These are phyloP conservation scores for Drosophila meridionalis DNA, from an alignment of 2,888 invertebrate species.

Conservation along the genomic window DNA sequence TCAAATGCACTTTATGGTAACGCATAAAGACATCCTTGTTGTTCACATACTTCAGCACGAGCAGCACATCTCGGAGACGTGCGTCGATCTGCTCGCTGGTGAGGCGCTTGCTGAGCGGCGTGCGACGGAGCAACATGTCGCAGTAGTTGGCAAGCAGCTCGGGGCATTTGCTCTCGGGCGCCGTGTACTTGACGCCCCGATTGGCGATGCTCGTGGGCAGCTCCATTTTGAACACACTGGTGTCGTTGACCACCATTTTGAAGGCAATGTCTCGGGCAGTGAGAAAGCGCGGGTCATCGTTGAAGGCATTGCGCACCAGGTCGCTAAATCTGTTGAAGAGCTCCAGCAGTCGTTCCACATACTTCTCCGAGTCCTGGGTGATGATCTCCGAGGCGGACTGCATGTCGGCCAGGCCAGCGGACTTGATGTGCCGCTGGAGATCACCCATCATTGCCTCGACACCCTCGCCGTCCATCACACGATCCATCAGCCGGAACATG, in stretches of 20 bases:
- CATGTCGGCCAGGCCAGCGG: slow-evolving; percentile 98
- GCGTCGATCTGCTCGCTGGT: slow-evolving; percentile 98
- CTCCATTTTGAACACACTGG: slow-evolving; percentile 93
- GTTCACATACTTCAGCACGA: slow-evolving; percentile 99
- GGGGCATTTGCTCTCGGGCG: slow-evolving; percentile 99
- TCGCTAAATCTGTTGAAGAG: slow-evolving; percentile 96
- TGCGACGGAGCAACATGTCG: slow-evolving; percentile 98
- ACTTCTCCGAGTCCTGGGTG: slow-evolving; percentile 98
- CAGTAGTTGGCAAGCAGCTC: slow-evolving; percentile 99
- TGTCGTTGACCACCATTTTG: slow-evolving; percentile 98
- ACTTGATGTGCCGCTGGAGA: slow-evolving; percentile 96
- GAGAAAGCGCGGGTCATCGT: slow-evolving; percentile 98
- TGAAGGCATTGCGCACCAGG: slow-evolving; percentile 96
- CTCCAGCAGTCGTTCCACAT: slow-evolving; percentile 97
- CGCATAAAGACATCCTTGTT: slow-evolving; percentile 99
- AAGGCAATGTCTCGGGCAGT: slow-evolving; percentile 99
- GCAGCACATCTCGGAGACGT: slow-evolving; percentile 95
- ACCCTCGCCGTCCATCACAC: slow-evolving; percentile 92
- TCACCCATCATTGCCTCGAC: slow-evolving; percentile 96
- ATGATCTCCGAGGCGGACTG: slow-evolving; percentile 97
- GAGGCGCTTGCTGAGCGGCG: slow-evolving; percentile 97
- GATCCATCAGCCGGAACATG: slow-evolving; percentile 89
- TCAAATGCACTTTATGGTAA: slow-evolving; percentile 99
- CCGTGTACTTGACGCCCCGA: slow-evolving; percentile 88
- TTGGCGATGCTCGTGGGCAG: slow-evolving; percentile 88